Evolutionary conservation across 2,797 vertebrate genomes (phyloP).

Genomic region (Rhabdomys pumilio): DNA sequence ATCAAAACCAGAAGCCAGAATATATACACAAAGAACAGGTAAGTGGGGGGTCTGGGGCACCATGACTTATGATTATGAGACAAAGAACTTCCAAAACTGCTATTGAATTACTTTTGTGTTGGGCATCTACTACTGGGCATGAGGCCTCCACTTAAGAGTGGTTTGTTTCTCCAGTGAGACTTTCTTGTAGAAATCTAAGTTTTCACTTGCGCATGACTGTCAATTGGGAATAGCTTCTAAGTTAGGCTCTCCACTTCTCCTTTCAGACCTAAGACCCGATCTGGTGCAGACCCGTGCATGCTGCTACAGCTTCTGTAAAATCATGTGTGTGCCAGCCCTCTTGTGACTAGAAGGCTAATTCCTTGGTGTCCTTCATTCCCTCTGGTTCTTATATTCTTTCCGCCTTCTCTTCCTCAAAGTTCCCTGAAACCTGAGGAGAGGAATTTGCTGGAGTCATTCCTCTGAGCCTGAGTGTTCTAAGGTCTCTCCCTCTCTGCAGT

Average conservation of each 20-base stretch:
- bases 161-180: background rate
- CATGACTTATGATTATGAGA: background rate
- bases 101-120: background rate
- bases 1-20: background rate
- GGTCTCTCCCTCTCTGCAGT: background rate
- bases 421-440: background rate
- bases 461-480: too few species aligned
- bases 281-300: background rate
- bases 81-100: background rate
- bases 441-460: background rate
- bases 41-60: fast-evolving
- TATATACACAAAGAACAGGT: background rate
- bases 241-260: background rate
- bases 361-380: too few species aligned
- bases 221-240: too few species aligned
- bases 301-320: background rate
- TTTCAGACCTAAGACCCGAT: background rate
- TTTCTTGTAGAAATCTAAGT: background rate
- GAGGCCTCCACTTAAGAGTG: background rate
- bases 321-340: background rate
- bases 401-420: background rate
- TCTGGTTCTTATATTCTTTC: background rate
- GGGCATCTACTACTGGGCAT: background rate
- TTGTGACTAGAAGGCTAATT: background rate
- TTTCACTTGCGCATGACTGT: background rate